These are phyloP conservation scores for Lipotes vexillifer DNA, from an alignment of 2,113 vertebrate genomes.

Conservation along the genomic window DNA sequence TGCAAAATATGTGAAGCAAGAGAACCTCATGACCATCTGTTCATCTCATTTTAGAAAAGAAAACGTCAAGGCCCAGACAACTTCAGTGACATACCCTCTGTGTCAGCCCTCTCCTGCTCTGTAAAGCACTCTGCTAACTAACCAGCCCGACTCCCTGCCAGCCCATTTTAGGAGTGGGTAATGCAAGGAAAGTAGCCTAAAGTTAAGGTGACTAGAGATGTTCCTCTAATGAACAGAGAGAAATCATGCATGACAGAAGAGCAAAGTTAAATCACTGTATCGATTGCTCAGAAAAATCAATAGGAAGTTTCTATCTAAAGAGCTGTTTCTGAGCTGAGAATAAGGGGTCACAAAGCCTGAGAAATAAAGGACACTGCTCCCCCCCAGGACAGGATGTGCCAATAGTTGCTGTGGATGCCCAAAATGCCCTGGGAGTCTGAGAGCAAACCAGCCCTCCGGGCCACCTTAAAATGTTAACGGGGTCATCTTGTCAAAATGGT, in stretches of 20 bases:
- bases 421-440: constrained; percentile 51
- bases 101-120: not conserved
- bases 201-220: not conserved
- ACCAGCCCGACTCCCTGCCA: not conserved
- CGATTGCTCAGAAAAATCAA: constrained; percentile 55
- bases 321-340: constrained; percentile 51
- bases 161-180: not conserved
- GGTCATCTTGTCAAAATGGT: constrained; percentile 69
- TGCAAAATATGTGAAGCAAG: not conserved
- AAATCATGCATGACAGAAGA: constrained; percentile 38
- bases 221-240: constrained; percentile 36
- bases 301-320: constrained; percentile 64
- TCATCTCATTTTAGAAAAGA: not conserved
- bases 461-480: constrained; percentile 69
- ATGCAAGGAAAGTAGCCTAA: constrained; percentile 33
- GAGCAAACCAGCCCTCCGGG: constrained; percentile 65
- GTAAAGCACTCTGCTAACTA: not conserved
- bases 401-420: constrained; percentile 51
- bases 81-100: not conserved
- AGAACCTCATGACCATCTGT: not conserved
- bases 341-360: constrained; percentile 41
- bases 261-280: constrained; percentile 62
- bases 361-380: constrained; percentile 41
- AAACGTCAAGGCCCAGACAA: not conserved
- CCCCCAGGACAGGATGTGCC: constrained; percentile 47